Conservation (phyloP, 2,113 vertebrate genomes). For the Podilymbus podiceps region DNA sequence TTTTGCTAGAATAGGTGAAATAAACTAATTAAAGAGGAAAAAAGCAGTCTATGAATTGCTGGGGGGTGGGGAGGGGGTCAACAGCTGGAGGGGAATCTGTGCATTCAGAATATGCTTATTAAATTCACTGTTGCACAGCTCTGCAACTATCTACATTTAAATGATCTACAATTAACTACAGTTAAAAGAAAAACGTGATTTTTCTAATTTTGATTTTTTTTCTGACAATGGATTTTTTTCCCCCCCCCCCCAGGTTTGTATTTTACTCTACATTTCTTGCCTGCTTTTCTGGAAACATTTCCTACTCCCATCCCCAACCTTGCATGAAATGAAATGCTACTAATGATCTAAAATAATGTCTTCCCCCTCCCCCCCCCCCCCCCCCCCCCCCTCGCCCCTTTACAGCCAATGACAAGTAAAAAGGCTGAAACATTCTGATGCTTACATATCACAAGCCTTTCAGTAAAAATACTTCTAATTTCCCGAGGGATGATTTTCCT, state of each 20-base stretch:
- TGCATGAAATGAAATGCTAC: not conserved
- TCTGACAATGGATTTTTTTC: not conserved
- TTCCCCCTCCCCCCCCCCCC: not conserved
- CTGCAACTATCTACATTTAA: not conserved
- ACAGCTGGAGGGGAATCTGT: not conserved
- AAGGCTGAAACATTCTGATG: not conserved
- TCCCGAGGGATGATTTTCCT: not conserved
- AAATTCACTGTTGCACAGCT: not conserved
- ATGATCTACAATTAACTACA: not conserved
- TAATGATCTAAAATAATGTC: not conserved
- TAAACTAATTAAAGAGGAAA: not conserved
- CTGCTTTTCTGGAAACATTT: not conserved
- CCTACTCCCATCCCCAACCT: not conserved
- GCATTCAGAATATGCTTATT: not conserved
- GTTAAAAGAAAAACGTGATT: not conserved
- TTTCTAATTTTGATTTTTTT: not conserved
- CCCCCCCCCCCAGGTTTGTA: not conserved
- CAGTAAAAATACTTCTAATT: not conserved
- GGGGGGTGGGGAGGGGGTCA: no score
- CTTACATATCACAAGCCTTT: not conserved
- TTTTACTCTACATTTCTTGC: not conserved
- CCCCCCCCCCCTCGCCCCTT: rapidly evolving
- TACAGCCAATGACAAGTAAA: not conserved
- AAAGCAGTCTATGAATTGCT: not conserved
- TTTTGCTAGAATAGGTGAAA: not conserved